phyloP scores from a whole-genome alignment of 2,113 vertebrate genomes.

The Ophthalmolycus amberensis region DNA sequence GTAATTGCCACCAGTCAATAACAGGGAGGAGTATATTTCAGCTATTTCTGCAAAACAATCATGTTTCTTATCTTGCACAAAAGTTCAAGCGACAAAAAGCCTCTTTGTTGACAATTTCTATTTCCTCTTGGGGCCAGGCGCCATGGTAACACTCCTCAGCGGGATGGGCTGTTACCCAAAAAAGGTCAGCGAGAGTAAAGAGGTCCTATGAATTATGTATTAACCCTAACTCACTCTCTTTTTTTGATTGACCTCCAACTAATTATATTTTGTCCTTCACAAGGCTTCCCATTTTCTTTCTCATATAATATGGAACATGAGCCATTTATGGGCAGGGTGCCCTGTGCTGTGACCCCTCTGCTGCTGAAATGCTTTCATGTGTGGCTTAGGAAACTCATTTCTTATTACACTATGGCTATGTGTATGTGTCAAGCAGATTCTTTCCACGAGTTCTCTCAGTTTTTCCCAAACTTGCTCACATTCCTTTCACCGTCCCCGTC shows the following conservation, averaged over 20 bases:
- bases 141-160: slow-evolving; percentile 61
- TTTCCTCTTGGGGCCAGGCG: slow-evolving; percentile 53
- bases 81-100: slow-evolving; percentile 57
- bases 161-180: slow-evolving; percentile 23
- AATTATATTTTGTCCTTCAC: slow-evolving; percentile 55
- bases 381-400: slow-evolving; percentile 51
- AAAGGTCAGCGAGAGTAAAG: slow-evolving; percentile 50
- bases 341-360: slow-evolving; percentile 34
- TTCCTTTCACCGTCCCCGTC: neutral
- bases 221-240: slow-evolving; percentile 39
- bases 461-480: slow-evolving; percentile 3
- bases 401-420: slow-evolving; percentile 24
- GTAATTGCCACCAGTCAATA: slow-evolving; percentile 9
- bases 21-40: neutral
- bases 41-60: slow-evolving; percentile 61
- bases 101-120: slow-evolving; percentile 74
- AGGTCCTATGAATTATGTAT: slow-evolving; percentile 81
- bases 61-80: slow-evolving; percentile 46
- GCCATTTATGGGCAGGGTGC: slow-evolving; percentile 26
- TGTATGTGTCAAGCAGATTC: slow-evolving; percentile 5
- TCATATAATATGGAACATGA: slow-evolving; percentile 52
- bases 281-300: slow-evolving; percentile 48
- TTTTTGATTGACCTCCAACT: slow-evolving; percentile 56
- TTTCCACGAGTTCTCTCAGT: neutral
- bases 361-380: slow-evolving; percentile 47